Evolutionary conservation across 1,140 invertebrate genomes (phyloP).

Genomic region (Arctopsyche grandis): DNA sequence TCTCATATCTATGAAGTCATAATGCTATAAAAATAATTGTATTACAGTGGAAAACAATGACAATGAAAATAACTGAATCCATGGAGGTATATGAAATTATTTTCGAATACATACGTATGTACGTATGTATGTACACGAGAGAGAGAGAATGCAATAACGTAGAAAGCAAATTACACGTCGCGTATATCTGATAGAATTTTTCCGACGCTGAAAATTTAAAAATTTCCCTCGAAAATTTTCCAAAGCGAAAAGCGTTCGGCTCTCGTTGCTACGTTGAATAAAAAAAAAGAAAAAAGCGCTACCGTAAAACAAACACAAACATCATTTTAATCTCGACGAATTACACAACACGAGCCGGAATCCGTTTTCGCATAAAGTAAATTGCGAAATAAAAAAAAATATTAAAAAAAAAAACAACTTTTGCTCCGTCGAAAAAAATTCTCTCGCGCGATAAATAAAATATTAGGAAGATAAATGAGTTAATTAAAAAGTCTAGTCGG

Average conservation of each 20-base stretch:
- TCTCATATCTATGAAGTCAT: too few relatives aligned
- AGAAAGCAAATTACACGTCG: slow-evolving; percentile 23
- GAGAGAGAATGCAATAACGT: slow-evolving; percentile 16
- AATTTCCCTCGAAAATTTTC: slow-evolving; percentile 18
- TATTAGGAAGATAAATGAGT: slow-evolving; percentile 37
- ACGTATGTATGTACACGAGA: background rate
- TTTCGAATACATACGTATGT: background rate
- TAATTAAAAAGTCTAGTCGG: slow-evolving; percentile 33
- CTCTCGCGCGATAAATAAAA: slow-evolving; percentile 41
- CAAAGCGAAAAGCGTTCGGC: slow-evolving; percentile 10
- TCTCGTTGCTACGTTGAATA: background rate
- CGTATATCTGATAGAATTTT: slow-evolving; percentile 5
- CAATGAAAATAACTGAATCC: background rate
- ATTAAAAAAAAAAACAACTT: slow-evolving; percentile 16
- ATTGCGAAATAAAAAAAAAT: slow-evolving; percentile 24
- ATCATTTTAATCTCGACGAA: slow-evolving; percentile 32
- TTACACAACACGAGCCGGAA: slow-evolving; percentile 19
- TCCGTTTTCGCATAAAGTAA: slow-evolving; percentile 27
- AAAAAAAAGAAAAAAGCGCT: slow-evolving; percentile 8
- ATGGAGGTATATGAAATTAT: background rate
- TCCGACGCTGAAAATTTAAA: background rate
- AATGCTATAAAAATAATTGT: too few relatives aligned
- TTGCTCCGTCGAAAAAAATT: slow-evolving; percentile 7
- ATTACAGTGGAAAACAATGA: too few relatives aligned
- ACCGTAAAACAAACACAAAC: slow-evolving; percentile 30